Percentiles rank a stretch among this genome's conserved stretches.
These are phyloP conservation scores for Anabacerthia variegaticeps DNA, from an alignment of 2,797 vertebrate genomes.

Conservation along the genomic window DNA sequence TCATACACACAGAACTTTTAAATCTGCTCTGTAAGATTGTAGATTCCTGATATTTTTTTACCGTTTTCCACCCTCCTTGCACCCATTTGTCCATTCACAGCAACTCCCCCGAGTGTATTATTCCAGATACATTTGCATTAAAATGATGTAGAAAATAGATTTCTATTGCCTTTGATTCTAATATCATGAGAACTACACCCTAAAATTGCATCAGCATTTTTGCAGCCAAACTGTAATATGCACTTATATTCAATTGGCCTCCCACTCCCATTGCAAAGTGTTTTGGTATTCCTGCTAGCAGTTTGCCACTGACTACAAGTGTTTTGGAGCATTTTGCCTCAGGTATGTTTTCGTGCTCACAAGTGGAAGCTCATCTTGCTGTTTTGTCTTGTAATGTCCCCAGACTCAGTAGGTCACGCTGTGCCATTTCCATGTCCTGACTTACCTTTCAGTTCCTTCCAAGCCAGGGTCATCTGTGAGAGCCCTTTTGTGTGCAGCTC, in stretches of 20 bases:
- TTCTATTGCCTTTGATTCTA: conserved; percentile 27
- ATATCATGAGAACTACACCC: conserved; percentile 28
- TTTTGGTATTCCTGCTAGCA: neutral
- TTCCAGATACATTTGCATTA: conserved; percentile 28
- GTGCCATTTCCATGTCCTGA: neutral
- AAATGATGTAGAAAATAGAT: conserved; percentile 35
- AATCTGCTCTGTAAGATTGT: neutral
- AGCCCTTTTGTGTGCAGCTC: neutral
- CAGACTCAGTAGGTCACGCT: neutral
- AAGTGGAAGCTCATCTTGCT: neutral
- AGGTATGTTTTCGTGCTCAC: conserved; percentile 5
- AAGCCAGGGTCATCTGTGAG: neutral
- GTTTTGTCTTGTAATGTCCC: neutral
- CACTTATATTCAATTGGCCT: conserved; percentile 26
- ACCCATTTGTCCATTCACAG: neutral
- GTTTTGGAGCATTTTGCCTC: conserved; percentile 28
- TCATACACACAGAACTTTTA: neutral
- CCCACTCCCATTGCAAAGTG: neutral
- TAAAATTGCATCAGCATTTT: conserved; percentile 37
- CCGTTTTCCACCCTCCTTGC: neutral
- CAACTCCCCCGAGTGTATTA: neutral
- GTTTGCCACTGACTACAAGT: neutral
- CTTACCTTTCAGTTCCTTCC: neutral
- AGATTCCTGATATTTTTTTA: neutral
- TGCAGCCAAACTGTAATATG: conserved; percentile 28